A percentile compares a stretch with the other conserved stretches of the same genome.
Evolutionary conservation across 1,140 invertebrate species (phyloP).

Genomic region (Calephelis nemesis): DNA sequence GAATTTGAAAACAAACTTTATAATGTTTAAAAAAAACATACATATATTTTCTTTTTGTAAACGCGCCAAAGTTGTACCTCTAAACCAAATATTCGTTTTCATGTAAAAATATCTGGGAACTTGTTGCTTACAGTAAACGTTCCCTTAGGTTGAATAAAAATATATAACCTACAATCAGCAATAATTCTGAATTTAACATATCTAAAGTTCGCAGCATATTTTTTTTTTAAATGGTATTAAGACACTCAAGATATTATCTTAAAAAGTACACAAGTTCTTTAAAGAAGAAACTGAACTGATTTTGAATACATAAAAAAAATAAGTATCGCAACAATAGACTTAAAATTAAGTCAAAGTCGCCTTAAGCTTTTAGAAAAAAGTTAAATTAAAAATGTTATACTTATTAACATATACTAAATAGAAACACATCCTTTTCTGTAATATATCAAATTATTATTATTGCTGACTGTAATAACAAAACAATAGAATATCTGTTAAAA

Average conservation of each 20-base stretch:
- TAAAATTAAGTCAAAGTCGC: too few relatives aligned
- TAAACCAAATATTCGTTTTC: slow-evolving; percentile 7
- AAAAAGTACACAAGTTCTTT: too few relatives aligned
- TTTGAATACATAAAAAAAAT: too few relatives aligned
- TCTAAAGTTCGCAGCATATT: too few relatives aligned
- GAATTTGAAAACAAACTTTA: background rate
- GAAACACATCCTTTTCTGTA: background rate
- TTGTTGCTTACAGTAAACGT: background rate
- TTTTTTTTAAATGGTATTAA: too few relatives aligned
- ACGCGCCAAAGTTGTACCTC: slow-evolving; percentile 7
- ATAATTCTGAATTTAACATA: background rate
- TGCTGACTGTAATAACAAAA: background rate
- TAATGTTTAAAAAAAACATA: background rate
- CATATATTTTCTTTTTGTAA: slow-evolving; percentile 6
- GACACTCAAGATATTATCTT: too few relatives aligned
- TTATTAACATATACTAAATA: background rate
- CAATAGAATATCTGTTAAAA: slow-evolving; percentile 6
- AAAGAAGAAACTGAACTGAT: too few relatives aligned
- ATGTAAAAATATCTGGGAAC: background rate
- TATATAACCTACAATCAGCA: background rate
- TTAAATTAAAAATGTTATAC: background rate
- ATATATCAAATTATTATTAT: background rate
- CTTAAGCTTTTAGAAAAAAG: too few relatives aligned
- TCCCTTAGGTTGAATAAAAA: slow-evolving; percentile 4
- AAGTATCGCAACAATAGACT: too few relatives aligned